A percentile compares a stretch with the other conserved stretches of the same genome.
Conservation (phyloP, 2,797 vertebrate species). For the Phyllotis vaccarum region DNA sequence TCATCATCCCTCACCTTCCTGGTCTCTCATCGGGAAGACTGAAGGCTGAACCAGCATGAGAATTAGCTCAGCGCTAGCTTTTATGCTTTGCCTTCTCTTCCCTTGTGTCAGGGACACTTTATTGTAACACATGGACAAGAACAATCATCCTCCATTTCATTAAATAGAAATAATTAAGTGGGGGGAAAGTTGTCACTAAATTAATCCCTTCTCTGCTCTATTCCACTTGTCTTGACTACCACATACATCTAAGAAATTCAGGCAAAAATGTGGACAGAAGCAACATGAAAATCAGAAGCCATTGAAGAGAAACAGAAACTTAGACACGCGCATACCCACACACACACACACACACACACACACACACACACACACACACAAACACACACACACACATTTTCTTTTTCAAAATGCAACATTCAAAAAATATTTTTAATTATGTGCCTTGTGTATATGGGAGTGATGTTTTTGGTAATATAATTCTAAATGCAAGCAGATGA, state of each 20-base stretch:
- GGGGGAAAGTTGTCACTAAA: conserved; percentile 51
- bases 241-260: conserved; percentile 60
- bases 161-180: conserved; percentile 75
- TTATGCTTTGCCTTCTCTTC: conserved; percentile 84
- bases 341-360: not conserved
- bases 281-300: conserved; percentile 76
- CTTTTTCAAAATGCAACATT: not conserved
- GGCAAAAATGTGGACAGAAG: conserved; percentile 41
- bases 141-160: conserved; percentile 79
- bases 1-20: conserved; percentile 80
- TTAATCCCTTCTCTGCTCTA: not conserved
- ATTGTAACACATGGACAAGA: conserved; percentile 74
- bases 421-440: not conserved
- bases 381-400: not conserved
- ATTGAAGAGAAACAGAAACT: not conserved
- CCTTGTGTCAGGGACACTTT: conserved; percentile 79
- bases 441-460: not conserved
- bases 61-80: conserved; percentile 84
- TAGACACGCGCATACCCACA: not conserved
- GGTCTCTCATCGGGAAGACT: conserved; percentile 82
- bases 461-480: not conserved
- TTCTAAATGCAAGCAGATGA: not conserved
- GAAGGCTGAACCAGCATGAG: conserved; percentile 80
- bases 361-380: not conserved
- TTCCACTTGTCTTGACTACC: not conserved